Conservation (phyloP, 2,113 vertebrate species). For the Cyphomyrus plagiostoma region DNA sequence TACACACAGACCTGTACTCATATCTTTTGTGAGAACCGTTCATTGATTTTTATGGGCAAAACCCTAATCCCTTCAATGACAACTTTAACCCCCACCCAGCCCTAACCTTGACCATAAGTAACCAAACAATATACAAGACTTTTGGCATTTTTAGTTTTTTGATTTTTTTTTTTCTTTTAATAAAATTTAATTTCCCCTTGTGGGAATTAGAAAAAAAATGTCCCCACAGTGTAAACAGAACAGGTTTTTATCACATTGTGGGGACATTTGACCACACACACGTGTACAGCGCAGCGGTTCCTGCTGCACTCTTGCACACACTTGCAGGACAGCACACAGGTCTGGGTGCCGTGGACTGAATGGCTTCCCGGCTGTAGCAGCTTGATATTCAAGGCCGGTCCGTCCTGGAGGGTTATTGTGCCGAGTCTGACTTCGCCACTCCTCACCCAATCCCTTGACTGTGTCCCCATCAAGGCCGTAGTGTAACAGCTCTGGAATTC, state of each 20-base stretch:
- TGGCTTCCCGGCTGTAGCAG: background rate
- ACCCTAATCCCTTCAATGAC: too few species aligned
- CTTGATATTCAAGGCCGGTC: background rate
- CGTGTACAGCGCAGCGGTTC: background rate
- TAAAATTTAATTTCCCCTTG: too few species aligned
- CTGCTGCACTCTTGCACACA: background rate
- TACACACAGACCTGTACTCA: background rate
- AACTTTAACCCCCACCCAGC: too few species aligned
- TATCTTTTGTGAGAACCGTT: too few species aligned
- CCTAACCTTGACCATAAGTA: too few species aligned
- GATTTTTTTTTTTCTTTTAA: too few species aligned
- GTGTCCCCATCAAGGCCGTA: background rate
- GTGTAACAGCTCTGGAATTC: conserved; percentile 24
- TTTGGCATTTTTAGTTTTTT: too few species aligned
- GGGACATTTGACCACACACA: background rate
- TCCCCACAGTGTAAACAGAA: background rate
- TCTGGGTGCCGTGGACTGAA: background rate
- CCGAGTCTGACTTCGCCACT: background rate
- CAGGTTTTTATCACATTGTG: background rate
- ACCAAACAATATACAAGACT: too few species aligned
- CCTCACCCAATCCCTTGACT: background rate
- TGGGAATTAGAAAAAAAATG: too few species aligned
- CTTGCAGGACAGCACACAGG: background rate
- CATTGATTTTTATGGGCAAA: too few species aligned
- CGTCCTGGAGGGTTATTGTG: background rate